Conservation (phyloP, 2,888 invertebrate species). For the Drosophila merina region DNA sequence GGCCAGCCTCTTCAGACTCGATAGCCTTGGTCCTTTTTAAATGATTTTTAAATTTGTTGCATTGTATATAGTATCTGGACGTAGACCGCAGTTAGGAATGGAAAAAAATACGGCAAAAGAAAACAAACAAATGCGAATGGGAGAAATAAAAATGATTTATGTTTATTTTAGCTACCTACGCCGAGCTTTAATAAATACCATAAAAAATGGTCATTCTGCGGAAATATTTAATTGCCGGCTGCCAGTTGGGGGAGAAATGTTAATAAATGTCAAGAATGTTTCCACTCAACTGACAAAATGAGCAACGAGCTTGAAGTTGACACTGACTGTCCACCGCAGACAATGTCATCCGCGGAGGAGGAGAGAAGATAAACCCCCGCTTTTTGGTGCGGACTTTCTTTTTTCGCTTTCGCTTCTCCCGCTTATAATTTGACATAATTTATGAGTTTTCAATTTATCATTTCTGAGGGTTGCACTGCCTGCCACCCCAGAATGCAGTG, state of each 20-base stretch:
- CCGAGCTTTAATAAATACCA: constrained; percentile 49
- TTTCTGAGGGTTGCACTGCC: constrained; percentile 41
- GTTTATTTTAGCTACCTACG: constrained; percentile 54
- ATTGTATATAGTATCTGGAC: constrained; percentile 8
- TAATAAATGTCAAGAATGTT: constrained; percentile 74
- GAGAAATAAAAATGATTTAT: constrained; percentile 63
- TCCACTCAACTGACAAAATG: constrained; percentile 65
- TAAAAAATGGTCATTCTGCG: constrained; percentile 29
- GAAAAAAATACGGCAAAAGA: constrained; percentile 33
- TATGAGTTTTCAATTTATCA: constrained; percentile 75
- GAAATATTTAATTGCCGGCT: constrained; percentile 59
- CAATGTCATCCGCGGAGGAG: constrained; percentile 30
- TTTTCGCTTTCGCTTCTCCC: constrained; percentile 4
- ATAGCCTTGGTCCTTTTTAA: constrained; percentile 27
- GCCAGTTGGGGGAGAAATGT: constrained; percentile 51
- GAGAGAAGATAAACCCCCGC: constrained; percentile 14
- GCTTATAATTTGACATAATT: constrained; percentile 67
- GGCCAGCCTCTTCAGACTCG: constrained; percentile 31
- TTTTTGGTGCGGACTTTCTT: constrained; percentile 7
- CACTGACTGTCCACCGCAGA: constrained; percentile 42
- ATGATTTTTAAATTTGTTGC: constrained; percentile 47
- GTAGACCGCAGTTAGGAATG: constrained; percentile 19
- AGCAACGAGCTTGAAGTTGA: constrained; percentile 58
- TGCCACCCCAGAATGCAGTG: neutral
- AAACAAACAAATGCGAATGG: constrained; percentile 15